Evolutionary conservation across 2,113 vertebrate species (phyloP).

Genomic region (Heterochromis multidens): DNA sequence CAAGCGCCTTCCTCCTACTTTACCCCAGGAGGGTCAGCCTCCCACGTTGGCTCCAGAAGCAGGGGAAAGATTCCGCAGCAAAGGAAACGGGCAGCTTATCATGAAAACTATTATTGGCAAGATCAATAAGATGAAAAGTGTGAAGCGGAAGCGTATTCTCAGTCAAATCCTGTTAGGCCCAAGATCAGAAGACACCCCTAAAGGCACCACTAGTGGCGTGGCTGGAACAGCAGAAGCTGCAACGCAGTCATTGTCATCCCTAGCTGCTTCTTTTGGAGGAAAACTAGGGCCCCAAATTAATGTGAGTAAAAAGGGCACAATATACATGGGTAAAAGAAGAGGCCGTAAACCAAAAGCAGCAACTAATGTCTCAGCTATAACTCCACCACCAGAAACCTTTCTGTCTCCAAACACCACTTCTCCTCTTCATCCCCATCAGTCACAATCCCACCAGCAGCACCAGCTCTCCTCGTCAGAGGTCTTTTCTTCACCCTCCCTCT

Average conservation of each 20-base stretch:
- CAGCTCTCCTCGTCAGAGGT: conserved; percentile 78
- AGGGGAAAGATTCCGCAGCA: conserved; percentile 81
- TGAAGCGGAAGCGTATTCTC: conserved; percentile 92
- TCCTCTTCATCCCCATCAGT: conserved; percentile 75
- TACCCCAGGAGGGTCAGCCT: conserved; percentile 78
- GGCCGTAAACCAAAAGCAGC: conserved; percentile 94
- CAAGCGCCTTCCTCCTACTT: conserved; percentile 87
- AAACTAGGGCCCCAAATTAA: conserved; percentile 97
- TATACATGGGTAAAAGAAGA: conserved; percentile 97
- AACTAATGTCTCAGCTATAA: conserved; percentile 14
- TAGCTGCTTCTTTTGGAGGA: conserved; percentile 92
- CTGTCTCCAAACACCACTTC: conserved; percentile 74
- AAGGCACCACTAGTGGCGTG: conserved; percentile 34
- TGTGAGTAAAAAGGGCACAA: conserved; percentile 98
- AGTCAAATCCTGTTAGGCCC: conserved; percentile 88
- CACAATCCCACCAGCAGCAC: conserved; percentile 74
- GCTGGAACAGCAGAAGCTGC: conserved; percentile 73
- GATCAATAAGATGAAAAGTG: conserved; percentile 98
- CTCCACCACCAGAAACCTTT: conserved; percentile 68
- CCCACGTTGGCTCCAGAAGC: conserved; percentile 80
- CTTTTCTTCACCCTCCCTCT: conserved; percentile 88
- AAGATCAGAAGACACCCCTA: conserved; percentile 67
- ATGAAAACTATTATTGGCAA: conserved; percentile 98
- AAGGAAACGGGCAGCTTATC: conserved; percentile 91
- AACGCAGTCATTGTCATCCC: conserved; percentile 85